These are phyloP conservation scores for Cotesia congregata DNA, from an alignment of 2,888 invertebrate genomes.

Conservation along the genomic window DNA sequence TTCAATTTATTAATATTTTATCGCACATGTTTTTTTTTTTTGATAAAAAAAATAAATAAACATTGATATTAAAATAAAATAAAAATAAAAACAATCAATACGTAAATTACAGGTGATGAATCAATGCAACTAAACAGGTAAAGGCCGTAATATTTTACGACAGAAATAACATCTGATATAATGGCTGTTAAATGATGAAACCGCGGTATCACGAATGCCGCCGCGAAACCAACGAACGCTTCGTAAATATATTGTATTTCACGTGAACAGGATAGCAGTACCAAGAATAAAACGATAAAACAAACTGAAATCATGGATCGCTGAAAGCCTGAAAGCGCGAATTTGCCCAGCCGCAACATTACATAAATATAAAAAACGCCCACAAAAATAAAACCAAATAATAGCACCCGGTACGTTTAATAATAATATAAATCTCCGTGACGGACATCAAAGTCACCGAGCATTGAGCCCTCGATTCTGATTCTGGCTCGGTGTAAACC, in stretches of 20 bases:
- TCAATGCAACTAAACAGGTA: neutral
- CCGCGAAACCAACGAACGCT: neutral
- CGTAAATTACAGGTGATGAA: neutral
- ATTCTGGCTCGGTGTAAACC: neutral
- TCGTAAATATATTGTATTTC: slow-evolving; percentile 1
- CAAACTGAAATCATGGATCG: neutral
- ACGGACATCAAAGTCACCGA: slow-evolving; percentile 1
- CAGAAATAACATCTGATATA: slow-evolving; percentile 18
- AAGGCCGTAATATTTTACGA: slow-evolving; percentile 14
- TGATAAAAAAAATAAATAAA: too few species aligned
- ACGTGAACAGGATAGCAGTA: neutral
- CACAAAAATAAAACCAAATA: too few species aligned
- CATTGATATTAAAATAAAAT: neutral
- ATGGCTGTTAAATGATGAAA: slow-evolving; percentile 18
- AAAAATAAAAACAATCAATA: neutral
- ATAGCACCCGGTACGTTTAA: too few species aligned
- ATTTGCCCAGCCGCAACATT: neutral
- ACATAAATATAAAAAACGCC: neutral
- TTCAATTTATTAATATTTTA: too few species aligned
- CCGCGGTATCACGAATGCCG: slow-evolving; percentile 5
- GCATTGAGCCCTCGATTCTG: neutral
- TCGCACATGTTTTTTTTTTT: too few species aligned
- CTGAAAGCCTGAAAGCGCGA: neutral
- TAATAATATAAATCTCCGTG: too few species aligned
- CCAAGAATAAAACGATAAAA: neutral